phyloP scores from a whole-genome alignment of 2,888 invertebrate species.

The Schizotus pectinicornis region DNA sequence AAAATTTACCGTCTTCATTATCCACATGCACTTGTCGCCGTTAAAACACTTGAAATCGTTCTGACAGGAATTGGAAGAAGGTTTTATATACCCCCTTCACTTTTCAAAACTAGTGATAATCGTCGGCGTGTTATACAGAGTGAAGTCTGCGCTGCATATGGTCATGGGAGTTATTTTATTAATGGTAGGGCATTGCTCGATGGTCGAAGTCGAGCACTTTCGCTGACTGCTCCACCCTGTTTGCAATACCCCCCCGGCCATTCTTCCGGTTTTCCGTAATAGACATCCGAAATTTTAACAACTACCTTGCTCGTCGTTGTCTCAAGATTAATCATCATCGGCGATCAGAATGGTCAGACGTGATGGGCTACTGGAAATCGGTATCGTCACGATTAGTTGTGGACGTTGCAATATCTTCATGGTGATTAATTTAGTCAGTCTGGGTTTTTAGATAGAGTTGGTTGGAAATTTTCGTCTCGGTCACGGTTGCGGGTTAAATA shows the following conservation, averaged over 20 bases:
- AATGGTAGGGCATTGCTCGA: constrained; percentile 31
- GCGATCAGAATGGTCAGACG: no score
- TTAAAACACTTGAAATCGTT: constrained; percentile 18
- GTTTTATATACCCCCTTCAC: constrained; percentile 30
- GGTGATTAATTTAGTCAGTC: no score
- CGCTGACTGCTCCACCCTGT: constrained; percentile 34
- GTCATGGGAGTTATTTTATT: constrained; percentile 9
- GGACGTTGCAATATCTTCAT: no score
- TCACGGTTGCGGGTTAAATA: no score
- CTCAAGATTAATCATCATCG: no score
- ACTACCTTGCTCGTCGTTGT: neutral
- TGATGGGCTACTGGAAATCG: no score
- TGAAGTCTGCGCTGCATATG: constrained; percentile 17
- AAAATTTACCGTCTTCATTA: constrained; percentile 42
- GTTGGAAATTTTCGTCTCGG: no score
- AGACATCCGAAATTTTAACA: neutral
- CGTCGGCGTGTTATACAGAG: constrained; percentile 10
- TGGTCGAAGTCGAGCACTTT: constrained; percentile 30
- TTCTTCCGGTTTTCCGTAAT: constrained; percentile 6
- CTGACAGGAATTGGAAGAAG: constrained; percentile 23
- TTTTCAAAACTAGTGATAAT: constrained; percentile 18
- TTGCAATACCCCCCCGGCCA: constrained; percentile 18
- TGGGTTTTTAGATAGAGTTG: no score
- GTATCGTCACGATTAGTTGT: no score
- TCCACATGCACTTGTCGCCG: constrained; percentile 35